Conservation (phyloP, 2,113 vertebrate species). For the Tiliqua scincoides region DNA sequence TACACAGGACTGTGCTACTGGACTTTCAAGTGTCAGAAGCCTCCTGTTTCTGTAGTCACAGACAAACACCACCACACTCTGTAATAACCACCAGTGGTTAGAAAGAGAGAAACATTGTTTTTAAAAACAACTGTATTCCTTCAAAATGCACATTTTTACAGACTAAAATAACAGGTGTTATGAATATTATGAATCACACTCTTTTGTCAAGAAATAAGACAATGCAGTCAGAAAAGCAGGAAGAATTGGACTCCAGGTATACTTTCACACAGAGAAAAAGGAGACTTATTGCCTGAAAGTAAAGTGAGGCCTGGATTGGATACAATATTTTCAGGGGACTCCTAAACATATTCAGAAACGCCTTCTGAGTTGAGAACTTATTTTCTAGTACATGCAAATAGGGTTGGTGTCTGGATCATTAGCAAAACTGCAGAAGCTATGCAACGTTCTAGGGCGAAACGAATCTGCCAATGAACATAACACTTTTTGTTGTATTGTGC, state of each 20-base stretch:
- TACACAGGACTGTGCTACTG: too few relatives aligned
- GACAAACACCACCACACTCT: too few relatives aligned
- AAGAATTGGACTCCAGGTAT: neutral
- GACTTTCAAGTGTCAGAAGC: too few relatives aligned
- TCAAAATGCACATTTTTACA: neutral
- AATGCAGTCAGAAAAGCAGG: accelerated
- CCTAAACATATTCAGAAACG: neutral
- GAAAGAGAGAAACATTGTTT: neutral
- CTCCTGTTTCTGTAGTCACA: too few relatives aligned
- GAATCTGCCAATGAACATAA: constrained; percentile 77
- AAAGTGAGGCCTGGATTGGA: neutral
- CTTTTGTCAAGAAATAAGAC: accelerated
- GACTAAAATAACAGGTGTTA: too few relatives aligned
- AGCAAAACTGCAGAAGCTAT: accelerated
- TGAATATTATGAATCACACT: accelerated
- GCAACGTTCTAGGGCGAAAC: constrained; percentile 66
- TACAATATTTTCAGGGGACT: neutral
- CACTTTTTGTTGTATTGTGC: constrained; percentile 69
- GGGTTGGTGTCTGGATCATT: neutral
- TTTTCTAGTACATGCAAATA: neutral
- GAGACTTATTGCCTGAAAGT: neutral
- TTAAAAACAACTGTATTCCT: neutral
- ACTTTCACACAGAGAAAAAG: neutral
- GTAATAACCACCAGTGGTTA: too few relatives aligned
- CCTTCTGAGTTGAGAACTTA: neutral